phyloP scores from a whole-genome alignment of 2,888 invertebrate genomes.

The Celastrina argiolus region DNA sequence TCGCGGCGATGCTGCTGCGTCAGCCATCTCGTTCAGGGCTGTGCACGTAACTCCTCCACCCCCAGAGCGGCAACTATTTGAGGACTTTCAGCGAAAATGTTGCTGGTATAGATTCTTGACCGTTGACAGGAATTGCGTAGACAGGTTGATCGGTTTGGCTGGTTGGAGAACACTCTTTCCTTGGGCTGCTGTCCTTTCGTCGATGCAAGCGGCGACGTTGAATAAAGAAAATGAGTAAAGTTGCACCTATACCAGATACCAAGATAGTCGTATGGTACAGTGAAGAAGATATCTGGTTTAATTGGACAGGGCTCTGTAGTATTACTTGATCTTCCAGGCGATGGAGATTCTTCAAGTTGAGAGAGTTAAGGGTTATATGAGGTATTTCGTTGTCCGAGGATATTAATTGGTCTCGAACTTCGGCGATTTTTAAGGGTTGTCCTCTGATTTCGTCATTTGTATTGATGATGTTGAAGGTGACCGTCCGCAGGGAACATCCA shows the following conservation, averaged over 20 bases:
- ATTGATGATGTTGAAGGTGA: neutral
- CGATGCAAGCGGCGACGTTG: neutral
- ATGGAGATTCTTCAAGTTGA: neutral
- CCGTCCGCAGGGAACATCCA: conserved; percentile 21
- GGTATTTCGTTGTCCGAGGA: neutral
- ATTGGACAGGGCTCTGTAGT: too few relatives aligned
- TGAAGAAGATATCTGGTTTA: conserved; percentile 1
- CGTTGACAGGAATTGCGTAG: too few relatives aligned
- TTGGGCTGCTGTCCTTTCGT: too few relatives aligned
- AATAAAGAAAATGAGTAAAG: neutral
- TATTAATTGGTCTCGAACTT: neutral
- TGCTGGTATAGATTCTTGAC: too few relatives aligned
- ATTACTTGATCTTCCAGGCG: too few relatives aligned
- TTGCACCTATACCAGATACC: conserved; percentile 4
- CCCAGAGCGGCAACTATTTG: too few relatives aligned
- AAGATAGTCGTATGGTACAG: conserved; percentile 2
- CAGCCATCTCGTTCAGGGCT: too few relatives aligned
- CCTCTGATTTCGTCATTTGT: conserved; percentile 1
- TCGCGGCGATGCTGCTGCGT: too few relatives aligned
- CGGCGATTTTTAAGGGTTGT: conserved; percentile 8
- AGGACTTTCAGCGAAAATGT: too few relatives aligned
- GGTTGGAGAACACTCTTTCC: too few relatives aligned
- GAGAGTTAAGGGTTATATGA: neutral
- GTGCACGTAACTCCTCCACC: too few relatives aligned
- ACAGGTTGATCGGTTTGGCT: too few relatives aligned